Percentiles rank a stretch among this genome's conserved stretches.
Conservation (phyloP, 1,140 invertebrate genomes). For the Dendroctonus ponderosae region DNA sequence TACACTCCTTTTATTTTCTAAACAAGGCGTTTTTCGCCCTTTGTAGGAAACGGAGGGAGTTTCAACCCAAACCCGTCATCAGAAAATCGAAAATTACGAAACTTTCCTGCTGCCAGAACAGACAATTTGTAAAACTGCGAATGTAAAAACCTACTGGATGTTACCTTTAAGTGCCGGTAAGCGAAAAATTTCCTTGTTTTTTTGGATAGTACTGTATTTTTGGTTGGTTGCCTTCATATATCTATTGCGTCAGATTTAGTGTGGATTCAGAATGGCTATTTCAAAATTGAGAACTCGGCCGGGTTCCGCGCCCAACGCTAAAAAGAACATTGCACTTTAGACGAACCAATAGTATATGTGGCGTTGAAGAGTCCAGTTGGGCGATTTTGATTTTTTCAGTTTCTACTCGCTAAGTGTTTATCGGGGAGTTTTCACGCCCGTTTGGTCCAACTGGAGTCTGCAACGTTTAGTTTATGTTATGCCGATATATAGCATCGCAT, state of each 20-base stretch:
- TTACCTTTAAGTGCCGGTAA: constrained; percentile 54
- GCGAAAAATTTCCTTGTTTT: constrained; percentile 31
- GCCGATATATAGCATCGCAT: constrained; percentile 12
- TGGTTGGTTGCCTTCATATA: constrained; percentile 53
- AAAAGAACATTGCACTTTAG: constrained; percentile 47
- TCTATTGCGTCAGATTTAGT: constrained; percentile 62
- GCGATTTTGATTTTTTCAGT: constrained; percentile 2
- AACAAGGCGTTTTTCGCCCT: too few species aligned
- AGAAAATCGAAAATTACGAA: too few species aligned
- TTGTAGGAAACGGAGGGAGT: too few species aligned
- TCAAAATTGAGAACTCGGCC: constrained; percentile 63
- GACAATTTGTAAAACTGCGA: too few species aligned
- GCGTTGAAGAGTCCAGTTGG: constrained; percentile 5
- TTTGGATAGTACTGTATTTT: constrained; percentile 54
- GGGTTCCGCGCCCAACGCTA: constrained; percentile 54
- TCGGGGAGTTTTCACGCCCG: neutral
- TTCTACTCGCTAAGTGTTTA: neutral
- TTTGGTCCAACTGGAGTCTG: constrained; percentile 1
- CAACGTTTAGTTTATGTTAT: constrained; percentile 15
- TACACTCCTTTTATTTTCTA: too few species aligned
- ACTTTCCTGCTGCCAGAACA: too few species aligned
- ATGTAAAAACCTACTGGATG: constrained; percentile 1
- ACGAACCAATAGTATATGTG: constrained; percentile 20
- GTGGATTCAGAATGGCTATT: constrained; percentile 65
- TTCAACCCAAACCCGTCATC: too few species aligned